A percentile compares a stretch with the other conserved stretches of the same genome.
phyloP scores from a whole-genome alignment of 2,888 invertebrate genomes.

The Synanthedon tipuliformis region DNA sequence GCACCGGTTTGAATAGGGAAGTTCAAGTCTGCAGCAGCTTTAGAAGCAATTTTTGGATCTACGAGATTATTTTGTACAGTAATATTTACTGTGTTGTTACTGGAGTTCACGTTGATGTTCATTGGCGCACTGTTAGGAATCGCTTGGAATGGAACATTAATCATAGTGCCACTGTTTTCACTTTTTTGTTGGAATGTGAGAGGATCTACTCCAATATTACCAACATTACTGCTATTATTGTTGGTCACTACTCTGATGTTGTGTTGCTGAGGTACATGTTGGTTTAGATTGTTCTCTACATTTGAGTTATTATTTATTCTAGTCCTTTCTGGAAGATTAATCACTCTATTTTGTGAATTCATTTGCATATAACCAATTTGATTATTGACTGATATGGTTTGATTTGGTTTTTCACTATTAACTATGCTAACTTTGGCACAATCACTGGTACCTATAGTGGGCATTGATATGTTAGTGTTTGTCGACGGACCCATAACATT shows the following conservation, averaged over 20 bases:
- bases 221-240: constrained; percentile 39
- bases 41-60: constrained; percentile 61
- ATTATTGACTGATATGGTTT: constrained; percentile 52
- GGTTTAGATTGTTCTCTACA: constrained; percentile 44
- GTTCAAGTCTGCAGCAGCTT: constrained; percentile 48
- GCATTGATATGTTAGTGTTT: constrained; percentile 34
- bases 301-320: constrained; percentile 45
- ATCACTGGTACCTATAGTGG: constrained; percentile 42
- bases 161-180: constrained; percentile 55
- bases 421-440: constrained; percentile 53
- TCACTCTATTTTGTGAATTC: constrained; percentile 56
- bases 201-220: constrained; percentile 41
- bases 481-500: constrained; percentile 50
- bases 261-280: constrained; percentile 58
- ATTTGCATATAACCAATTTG: constrained; percentile 62
- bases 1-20: constrained; percentile 51
- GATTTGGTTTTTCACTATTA: constrained; percentile 50
- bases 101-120: constrained; percentile 65
- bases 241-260: constrained; percentile 62
- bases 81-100: constrained; percentile 62
- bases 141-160: constrained; percentile 64
- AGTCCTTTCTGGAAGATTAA: constrained; percentile 57
- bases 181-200: constrained; percentile 53
- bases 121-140: constrained; percentile 65
- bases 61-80: constrained; percentile 64